Base-by-base conservation (phyloP, 2,888 invertebrate species). In the Caradrina clavipalpis region DNA sequence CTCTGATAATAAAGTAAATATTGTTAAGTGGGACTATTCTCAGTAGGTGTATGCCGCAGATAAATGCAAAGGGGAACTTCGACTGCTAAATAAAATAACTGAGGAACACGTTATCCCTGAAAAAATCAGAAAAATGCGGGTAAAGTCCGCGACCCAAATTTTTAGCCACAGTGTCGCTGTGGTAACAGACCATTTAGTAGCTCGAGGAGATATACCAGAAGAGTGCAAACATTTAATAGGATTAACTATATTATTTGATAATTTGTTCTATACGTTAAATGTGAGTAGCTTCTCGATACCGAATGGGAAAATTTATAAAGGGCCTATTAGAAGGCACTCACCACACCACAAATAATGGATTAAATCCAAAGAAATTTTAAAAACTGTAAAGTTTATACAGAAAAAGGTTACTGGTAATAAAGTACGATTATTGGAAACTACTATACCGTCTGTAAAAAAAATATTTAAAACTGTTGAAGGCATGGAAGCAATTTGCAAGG, bases 231-330 rank as follows among this genome's bases (percentile, higher is more conserved):
- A 49, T 8, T 7, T 70, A 50, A 70, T 70, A 8, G 26, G n/a
- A 0, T 45, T 73, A 0, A 39, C 19, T 0, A 0, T 55, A 26
- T 42, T 67, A 17, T 1, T 60, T 1, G 60, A 67, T 22, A 67
- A 67, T 19, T 39, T 67, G 8, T 67, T 67, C 55, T 39, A 60
- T 39, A 19, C 21, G 0, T 22, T 67, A 15, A 67, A 60, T 49
- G 26, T 19, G 2, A 42, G 7, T 4, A 60, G 19, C 2, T 55
- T 67, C 15, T 2, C 31, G 0, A 22, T 57, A 26, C 50, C 22
- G 0, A 49, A 73, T 19, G 73, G 73, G 5, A 73, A 68, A 64
- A 60, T 39, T 6, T 68, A 35, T 64, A 73, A 53, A 39, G 60
- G 50, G 6, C 35, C 45, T 10, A 26, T 73, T 17, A 73, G 39